Evolutionary conservation across 2,888 invertebrate genomes (phyloP), one percentile per base, ranked within the genome.

Genomic region (Melanchra persicariae): DNA sequence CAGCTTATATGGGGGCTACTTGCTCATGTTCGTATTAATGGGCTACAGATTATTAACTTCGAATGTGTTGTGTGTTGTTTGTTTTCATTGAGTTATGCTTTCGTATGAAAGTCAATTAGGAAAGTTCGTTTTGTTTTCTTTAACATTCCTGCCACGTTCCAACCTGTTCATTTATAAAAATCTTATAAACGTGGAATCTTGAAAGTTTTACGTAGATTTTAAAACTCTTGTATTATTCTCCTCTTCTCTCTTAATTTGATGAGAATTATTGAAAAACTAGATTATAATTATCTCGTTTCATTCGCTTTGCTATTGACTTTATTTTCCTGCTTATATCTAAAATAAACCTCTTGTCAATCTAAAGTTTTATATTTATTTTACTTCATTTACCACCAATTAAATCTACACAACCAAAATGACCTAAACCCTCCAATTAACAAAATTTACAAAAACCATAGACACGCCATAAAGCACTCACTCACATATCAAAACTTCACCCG

Each of bases 401-500:
- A 26, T 17, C 6, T 45, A 17, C 34, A 30, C 5, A 6, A 64
- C 17, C 10, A 37, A 51, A 26, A 58, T 52, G 8, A 24, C n/a
- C 2, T 1, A 34, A 51, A 3, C 43, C 0, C 0, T 19, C 37
- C 8, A 75, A 65, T 58, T 15, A 57, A 37, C 26, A 1, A 37
- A 43, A 58, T n/a, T 19, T 19, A 43, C 74, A 37, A 2, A n/a
- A 62, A 47, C 37, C 26, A 58, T 10, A 24, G 4, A 17, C 15
- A 54, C 43, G 34, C 37, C 49, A 65, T 51, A 73, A 64, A 77
- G 73, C 79, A 34, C 45, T 67, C 61, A 40, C 67, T 40, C 63
- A 55, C 30, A 63, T 22, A 67, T 64, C 55, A 63, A 73, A 77
- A 71, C 71, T 77, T 81, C 79, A 69, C 59, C 37, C 74, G 69